phyloP scores from a whole-genome alignment of 2,113 vertebrate species.

The Anoplopoma fimbria region DNA sequence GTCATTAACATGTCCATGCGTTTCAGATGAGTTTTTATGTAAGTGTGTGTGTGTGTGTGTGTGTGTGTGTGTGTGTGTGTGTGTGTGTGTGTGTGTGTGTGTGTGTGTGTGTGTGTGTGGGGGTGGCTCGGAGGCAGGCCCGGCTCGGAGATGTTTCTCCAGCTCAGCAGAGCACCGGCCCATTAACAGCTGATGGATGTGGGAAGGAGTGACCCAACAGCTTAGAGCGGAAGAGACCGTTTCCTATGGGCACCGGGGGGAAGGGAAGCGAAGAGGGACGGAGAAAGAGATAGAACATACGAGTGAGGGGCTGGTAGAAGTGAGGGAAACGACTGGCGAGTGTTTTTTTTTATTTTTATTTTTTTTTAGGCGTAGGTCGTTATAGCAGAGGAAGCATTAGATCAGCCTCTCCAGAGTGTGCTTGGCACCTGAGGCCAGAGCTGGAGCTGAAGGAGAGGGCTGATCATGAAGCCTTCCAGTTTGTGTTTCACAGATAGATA shows the following conservation, averaged over 20 bases:
- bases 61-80: constrained; percentile 24
- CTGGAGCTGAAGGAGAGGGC: constrained; percentile 52
- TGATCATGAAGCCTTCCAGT: constrained; percentile 35
- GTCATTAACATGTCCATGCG: constrained; percentile 46
- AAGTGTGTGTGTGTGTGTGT: constrained; percentile 24
- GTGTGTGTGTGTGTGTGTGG: constrained; percentile 15
- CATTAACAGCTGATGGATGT: constrained; percentile 85
- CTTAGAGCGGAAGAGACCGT: constrained; percentile 72
- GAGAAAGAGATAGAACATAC: constrained; percentile 58
- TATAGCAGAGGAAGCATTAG: constrained; percentile 78
- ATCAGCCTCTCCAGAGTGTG: constrained; percentile 75
- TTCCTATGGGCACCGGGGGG: constrained; percentile 71
- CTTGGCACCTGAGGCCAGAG: constrained; percentile 73
- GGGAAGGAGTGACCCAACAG: constrained; percentile 77
- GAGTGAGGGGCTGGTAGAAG: constrained; percentile 50
- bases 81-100: constrained; percentile 5
- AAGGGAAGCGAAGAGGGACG: constrained; percentile 20
- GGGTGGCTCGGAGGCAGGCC: constrained; percentile 15
- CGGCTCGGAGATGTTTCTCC: constrained; percentile 46
- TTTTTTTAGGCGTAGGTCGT: constrained; percentile 57
- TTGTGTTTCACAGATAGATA: constrained; percentile 31
- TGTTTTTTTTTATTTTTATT: too few relatives aligned
- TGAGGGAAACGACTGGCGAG: constrained; percentile 47
- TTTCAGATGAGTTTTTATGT: constrained; percentile 39
- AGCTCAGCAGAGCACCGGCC: constrained; percentile 56